These are phyloP conservation scores for Mallotus villosus DNA, from an alignment of 2,797 vertebrate genomes.

Conservation along the genomic window DNA sequence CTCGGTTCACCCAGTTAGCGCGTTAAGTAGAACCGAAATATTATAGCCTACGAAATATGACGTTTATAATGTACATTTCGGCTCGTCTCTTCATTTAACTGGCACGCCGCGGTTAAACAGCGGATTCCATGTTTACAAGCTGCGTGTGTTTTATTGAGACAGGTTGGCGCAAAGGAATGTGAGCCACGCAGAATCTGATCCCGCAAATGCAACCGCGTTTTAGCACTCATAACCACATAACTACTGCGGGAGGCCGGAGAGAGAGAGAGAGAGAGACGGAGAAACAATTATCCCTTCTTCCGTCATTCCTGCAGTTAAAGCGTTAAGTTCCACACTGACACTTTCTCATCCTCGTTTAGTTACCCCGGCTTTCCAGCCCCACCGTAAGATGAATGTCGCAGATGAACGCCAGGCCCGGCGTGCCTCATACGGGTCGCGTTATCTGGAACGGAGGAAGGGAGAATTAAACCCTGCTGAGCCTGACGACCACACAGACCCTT, in stretches of 20 bases:
- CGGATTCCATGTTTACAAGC: conserved; percentile 49
- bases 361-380: not conserved
- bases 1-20: not conserved
- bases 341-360: not conserved
- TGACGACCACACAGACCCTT: not conserved
- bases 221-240: conserved; percentile 46
- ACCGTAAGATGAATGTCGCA: not conserved
- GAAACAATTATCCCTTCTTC: not conserved
- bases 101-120: not conserved
- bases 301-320: not conserved
- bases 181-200: conserved; percentile 59
- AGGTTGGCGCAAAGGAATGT: conserved; percentile 63
- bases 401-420: not conserved
- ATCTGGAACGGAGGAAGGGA: not conserved
- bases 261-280: conserved; percentile 5
- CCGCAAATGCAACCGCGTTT: conserved; percentile 56
- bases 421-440: not conserved
- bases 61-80: not conserved
- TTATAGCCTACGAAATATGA: not conserved
- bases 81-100: not conserved
- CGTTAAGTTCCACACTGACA: not conserved
- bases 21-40: not conserved
- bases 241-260: conserved; percentile 15
- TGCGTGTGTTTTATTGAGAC: conserved; percentile 56
- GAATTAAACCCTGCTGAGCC: not conserved